Evolutionary conservation across 2,113 vertebrate genomes (phyloP).

Genomic region (Rattus norvegicus): DNA sequence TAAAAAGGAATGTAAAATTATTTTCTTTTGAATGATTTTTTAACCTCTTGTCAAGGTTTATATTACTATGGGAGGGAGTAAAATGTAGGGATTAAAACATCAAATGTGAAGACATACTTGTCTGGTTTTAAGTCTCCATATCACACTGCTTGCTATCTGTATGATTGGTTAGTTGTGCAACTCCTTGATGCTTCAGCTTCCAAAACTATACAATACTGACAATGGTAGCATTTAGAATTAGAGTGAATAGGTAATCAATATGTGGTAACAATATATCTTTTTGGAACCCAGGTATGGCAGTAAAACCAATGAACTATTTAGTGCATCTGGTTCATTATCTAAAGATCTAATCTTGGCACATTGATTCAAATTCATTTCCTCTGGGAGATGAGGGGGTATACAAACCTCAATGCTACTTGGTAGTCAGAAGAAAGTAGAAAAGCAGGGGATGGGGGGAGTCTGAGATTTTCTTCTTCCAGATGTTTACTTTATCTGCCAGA

Average conservation of each 20-base stretch:
- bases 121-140: constrained; percentile 44
- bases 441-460: not conserved
- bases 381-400: not conserved
- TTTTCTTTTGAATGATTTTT: constrained; percentile 5
- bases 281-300: not conserved
- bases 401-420: not conserved
- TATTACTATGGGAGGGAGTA: constrained; percentile 4
- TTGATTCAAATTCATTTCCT: constrained; percentile 45
- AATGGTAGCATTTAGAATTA: not conserved
- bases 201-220: constrained; percentile 22
- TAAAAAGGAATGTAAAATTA: constrained; percentile 14
- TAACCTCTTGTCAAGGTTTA: not conserved
- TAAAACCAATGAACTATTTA: constrained; percentile 33
- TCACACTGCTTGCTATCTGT: not conserved
- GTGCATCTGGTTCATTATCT: not conserved
- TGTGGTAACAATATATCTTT: not conserved
- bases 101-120: not conserved
- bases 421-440: constrained; percentile 29
- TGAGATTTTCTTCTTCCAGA: constrained; percentile 32
- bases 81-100: constrained; percentile 44
- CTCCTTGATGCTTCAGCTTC: not conserved
- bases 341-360: constrained; percentile 36
- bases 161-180: not conserved
- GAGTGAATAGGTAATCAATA: constrained; percentile 21
- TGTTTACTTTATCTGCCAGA: not conserved